A percentile compares a stretch with the other conserved stretches of the same genome.
phyloP scores from a whole-genome alignment of 2,888 invertebrate species.

The Parelbella ahira region DNA sequence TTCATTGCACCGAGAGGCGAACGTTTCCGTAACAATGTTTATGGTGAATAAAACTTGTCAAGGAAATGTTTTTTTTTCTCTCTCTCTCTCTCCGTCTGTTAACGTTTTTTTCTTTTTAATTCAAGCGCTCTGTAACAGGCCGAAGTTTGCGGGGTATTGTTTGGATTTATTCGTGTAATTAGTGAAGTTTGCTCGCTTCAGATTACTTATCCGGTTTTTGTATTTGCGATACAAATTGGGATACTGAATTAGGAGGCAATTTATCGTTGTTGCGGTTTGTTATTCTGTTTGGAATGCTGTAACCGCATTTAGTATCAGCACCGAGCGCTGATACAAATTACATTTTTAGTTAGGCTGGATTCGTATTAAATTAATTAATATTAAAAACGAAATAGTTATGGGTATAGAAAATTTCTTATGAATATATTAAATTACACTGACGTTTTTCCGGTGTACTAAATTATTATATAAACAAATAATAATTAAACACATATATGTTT shows the following conservation, averaged over 20 bases:
- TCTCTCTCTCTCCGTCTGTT: constrained; percentile 68
- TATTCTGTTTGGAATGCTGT: constrained; percentile 13
- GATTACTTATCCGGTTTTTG: constrained; percentile 69
- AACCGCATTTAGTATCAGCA: too few species aligned
- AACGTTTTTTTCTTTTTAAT: constrained; percentile 63
- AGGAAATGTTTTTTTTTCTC: constrained; percentile 74
- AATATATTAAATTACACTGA: too few species aligned
- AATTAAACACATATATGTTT: too few species aligned
- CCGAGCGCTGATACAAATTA: too few species aligned
- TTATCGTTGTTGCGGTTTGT: constrained; percentile 26
- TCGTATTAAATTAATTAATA: too few species aligned
- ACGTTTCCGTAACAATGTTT: constrained; percentile 71
- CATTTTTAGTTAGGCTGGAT: too few species aligned
- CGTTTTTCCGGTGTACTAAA: too few species aligned
- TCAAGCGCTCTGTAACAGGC: constrained; percentile 61
- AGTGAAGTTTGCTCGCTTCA: constrained; percentile 74
- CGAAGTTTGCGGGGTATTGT: constrained; percentile 60
- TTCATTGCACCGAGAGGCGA: constrained; percentile 55
- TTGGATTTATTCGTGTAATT: constrained; percentile 79
- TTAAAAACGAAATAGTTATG: too few species aligned
- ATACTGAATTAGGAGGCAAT: constrained; percentile 55
- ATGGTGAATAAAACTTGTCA: constrained; percentile 79
- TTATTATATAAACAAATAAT: too few species aligned
- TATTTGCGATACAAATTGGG: constrained; percentile 61
- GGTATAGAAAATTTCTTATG: too few species aligned